phyloP scores from a whole-genome alignment of 2,797 vertebrate species.

The Argentina silus region DNA sequence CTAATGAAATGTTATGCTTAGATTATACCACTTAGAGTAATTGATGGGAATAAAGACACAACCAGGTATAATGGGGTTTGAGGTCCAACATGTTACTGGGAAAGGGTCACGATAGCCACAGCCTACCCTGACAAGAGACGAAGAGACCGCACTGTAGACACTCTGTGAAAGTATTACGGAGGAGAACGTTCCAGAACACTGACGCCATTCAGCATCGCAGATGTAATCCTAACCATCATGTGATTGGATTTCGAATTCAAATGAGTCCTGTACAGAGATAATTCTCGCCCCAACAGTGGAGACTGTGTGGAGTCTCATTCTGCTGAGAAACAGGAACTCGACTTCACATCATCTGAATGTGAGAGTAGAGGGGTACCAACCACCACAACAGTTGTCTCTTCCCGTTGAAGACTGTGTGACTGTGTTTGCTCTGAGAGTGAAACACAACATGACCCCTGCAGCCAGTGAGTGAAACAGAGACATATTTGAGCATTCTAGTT shows the following conservation, averaged over 20 bases:
- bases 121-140: slow-evolving; percentile 13
- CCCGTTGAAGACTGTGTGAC: neutral
- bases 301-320: slow-evolving; percentile 4
- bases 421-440: neutral
- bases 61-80: slow-evolving; percentile 44
- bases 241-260: slow-evolving; percentile 24
- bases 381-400: slow-evolving; percentile 15
- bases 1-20: slow-evolving; percentile 9
- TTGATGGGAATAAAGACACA: slow-evolving; percentile 58
- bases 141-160: slow-evolving; percentile 12
- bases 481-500: slow-evolving; percentile 7
- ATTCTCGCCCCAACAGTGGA: slow-evolving; percentile 13
- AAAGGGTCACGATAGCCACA: slow-evolving; percentile 13
- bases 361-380: neutral
- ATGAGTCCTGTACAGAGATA: slow-evolving; percentile 29
- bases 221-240: slow-evolving; percentile 28
- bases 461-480: slow-evolving; percentile 7
- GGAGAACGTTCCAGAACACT: slow-evolving; percentile 37
- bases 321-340: neutral
- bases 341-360: neutral
- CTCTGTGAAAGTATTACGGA: slow-evolving; percentile 41
- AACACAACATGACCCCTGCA: slow-evolving; percentile 10
- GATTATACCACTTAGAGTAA: slow-evolving; percentile 29
- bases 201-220: slow-evolving; percentile 31
- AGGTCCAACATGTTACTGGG: slow-evolving; percentile 31